Evolutionary conservation across 2,888 invertebrate species (phyloP).

Genomic region (Pandemis corylana): DNA sequence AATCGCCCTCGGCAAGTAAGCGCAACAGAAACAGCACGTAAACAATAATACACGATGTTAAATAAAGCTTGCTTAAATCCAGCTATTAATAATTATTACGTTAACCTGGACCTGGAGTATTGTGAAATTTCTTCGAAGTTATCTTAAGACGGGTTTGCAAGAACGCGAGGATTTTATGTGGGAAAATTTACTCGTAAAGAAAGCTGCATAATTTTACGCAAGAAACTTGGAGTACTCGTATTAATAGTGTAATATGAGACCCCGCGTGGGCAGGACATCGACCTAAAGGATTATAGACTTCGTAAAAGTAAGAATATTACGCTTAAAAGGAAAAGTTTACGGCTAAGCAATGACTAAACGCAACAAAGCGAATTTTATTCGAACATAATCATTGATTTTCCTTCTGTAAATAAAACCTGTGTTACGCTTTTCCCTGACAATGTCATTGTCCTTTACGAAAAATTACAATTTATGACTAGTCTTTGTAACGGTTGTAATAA

Average conservation of each 20-base stretch:
- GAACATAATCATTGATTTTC: constrained; percentile 3
- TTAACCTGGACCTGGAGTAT: constrained; percentile 24
- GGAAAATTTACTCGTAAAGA: constrained; percentile 2
- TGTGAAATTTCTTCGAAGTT: constrained; percentile 7
- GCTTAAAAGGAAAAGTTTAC: constrained; percentile 2
- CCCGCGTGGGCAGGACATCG: background rate
- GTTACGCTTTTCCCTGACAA: constrained; percentile 14
- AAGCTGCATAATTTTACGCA: background rate
- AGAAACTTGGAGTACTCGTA: background rate
- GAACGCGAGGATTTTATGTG: background rate
- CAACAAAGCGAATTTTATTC: constrained; percentile 24
- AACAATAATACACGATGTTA: constrained; percentile 38
- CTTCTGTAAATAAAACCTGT: constrained; percentile 3
- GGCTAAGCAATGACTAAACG: background rate
- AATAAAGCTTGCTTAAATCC: constrained; percentile 28
- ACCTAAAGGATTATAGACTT: background rate
- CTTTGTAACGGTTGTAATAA: constrained; percentile 34
- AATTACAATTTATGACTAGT: constrained; percentile 31
- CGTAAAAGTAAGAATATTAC: background rate
- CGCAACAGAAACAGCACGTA: constrained; percentile 26
- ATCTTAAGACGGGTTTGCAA: background rate
- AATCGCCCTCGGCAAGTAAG: constrained; percentile 12
- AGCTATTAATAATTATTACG: constrained; percentile 39
- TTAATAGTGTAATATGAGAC: background rate
- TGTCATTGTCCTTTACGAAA: constrained; percentile 40